Evolutionary conservation across 2,888 invertebrate species (phyloP).

Genomic region (Mimachlamys varia): DNA sequence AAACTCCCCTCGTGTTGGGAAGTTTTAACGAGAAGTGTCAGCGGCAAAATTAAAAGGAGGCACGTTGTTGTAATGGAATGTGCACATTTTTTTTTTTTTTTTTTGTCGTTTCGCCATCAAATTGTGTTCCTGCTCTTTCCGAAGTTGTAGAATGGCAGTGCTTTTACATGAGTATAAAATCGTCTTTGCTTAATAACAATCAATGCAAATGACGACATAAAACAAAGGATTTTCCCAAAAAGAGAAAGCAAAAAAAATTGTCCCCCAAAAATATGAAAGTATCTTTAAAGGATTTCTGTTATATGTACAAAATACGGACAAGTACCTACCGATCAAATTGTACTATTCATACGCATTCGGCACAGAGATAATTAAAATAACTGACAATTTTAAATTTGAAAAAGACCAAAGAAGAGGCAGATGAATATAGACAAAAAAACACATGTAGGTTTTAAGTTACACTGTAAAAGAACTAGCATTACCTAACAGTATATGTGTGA

Average conservation of each 20-base stretch:
- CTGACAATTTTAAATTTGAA: neutral
- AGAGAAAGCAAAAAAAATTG: neutral
- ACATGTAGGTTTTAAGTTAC: neutral
- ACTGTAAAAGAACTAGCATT: neutral
- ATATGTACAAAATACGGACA: neutral
- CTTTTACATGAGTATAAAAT: neutral
- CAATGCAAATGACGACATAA: neutral
- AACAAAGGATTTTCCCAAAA: neutral
- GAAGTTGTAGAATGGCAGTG: neutral
- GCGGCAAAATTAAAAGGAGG: neutral
- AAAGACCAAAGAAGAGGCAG: neutral
- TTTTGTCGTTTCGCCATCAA: neutral
- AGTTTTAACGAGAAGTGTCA: constrained; percentile 15
- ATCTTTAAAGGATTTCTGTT: neutral
- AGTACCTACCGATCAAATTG: neutral
- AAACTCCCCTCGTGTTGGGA: constrained; percentile 28
- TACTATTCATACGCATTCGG: neutral
- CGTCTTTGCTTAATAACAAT: neutral
- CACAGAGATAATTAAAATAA: neutral
- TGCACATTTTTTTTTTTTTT: neutral
- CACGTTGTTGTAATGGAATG: neutral
- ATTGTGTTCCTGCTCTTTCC: neutral
- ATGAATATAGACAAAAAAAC: neutral
- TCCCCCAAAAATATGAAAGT: neutral
- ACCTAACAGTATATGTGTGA: neutral